Base-by-base conservation (phyloP, 1,140 invertebrate genomes). In the Drosophila bocqueti region DNA sequence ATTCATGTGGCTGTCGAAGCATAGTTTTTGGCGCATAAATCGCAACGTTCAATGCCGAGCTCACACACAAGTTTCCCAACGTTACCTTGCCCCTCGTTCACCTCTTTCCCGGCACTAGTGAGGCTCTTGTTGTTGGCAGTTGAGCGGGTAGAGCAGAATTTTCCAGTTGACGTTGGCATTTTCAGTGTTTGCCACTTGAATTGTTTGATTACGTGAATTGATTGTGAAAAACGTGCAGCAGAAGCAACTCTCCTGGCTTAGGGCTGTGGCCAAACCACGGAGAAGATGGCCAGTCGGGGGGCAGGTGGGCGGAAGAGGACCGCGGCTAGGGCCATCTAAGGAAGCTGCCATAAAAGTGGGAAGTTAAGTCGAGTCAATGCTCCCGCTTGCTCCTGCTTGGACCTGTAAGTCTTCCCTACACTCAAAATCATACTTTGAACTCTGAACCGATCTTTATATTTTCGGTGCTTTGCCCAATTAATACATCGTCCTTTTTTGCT, bases 191-290 rank as follows among this genome's bases (percentile, higher is more conserved):
- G 86, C 86, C 86, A 91, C 87, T 91, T 91, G 87, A 91, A 91
- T 91, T 91, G 86, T 91, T 91, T 91, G 86, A 91, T 91, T 91
- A 91, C 86, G 86, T 91, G 86, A 87, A 91, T 91, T 91, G 86
- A 83, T 91, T 91, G 86, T 91, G 83, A 91, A 91, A 87, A 90
- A 90, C 84, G 84, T 89, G 84, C 84, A 89, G 61, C 73, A 83
- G 81, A 79, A 87, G 85, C 84, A 83, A 69, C 74, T 74, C 71
- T 77, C 47, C 42, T 61, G 75, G 74, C 63, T 68, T 77, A 77
- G 57, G 38, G 46, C 49, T 61, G 43, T 50, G 62, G 74, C 49
- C 55, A 50, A 61, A 38, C 40, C 24, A 6, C 6, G 26, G 36
- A 43, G 36, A n/a, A 42, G 43, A 36, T 43, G 71, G 24, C 34